A percentile compares a stretch with the other conserved stretches of the same genome.
Evolutionary conservation across 1,140 invertebrate genomes (phyloP).

Genomic region (Euura lappo): DNA sequence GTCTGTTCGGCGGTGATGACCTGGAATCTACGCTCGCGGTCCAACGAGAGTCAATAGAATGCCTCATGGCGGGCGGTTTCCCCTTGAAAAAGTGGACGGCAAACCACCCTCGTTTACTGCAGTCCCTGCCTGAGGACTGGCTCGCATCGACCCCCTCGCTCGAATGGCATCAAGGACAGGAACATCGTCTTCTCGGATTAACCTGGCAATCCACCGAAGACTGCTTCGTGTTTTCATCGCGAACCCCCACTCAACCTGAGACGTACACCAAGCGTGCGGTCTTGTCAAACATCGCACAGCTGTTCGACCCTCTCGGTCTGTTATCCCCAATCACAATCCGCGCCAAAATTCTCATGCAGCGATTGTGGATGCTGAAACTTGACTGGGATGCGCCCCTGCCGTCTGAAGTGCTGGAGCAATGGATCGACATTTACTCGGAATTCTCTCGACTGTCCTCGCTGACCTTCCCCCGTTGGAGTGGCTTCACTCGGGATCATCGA

Average conservation of each 20-base stretch:
- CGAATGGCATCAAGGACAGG: not conserved
- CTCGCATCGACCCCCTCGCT: too few relatives aligned
- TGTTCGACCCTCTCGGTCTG: slow-evolving; percentile 3
- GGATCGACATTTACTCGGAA: not conserved
- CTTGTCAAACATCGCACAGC: not conserved
- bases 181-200: not conserved
- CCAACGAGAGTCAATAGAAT: not conserved
- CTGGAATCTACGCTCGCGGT: not conserved
- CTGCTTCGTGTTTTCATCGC: not conserved
- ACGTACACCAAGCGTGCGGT: slow-evolving; percentile 3
- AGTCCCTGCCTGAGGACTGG: not conserved
- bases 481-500: not conserved
- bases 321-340: slow-evolving; percentile 26
- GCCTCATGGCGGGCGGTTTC: not conserved
- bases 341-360: slow-evolving; percentile 40
- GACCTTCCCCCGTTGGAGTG: slow-evolving; percentile 22
- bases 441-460: not conserved
- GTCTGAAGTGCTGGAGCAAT: not conserved
- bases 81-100: not conserved
- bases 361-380: slow-evolving; percentile 34
- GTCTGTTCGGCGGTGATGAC: not conserved
- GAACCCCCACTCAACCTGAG: not conserved
- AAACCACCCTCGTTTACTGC: not conserved
- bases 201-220: not conserved
- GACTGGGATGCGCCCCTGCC: slow-evolving; percentile 41